Conservation (phyloP, 2,113 vertebrate genomes). For the Antechinus stuartii region DNA sequence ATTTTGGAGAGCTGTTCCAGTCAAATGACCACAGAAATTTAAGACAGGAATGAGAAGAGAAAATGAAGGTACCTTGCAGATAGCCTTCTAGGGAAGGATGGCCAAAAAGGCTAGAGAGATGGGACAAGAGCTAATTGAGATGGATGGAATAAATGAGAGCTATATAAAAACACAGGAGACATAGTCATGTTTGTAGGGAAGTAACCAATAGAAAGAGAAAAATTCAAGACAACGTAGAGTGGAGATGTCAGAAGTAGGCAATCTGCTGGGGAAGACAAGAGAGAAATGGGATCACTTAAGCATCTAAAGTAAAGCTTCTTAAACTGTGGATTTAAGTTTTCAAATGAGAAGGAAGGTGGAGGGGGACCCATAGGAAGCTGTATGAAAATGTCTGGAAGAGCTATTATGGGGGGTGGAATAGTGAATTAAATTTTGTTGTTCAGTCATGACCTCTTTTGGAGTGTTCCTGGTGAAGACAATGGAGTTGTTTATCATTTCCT, state of each 20-base stretch:
- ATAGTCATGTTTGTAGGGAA: not conserved
- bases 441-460: no score
- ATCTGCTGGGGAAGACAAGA: not conserved
- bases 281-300: not conserved
- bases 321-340: no score
- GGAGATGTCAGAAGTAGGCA: not conserved
- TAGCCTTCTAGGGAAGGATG: not conserved
- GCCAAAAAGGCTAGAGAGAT: not conserved
- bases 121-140: no score
- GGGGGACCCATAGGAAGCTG: no score
- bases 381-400: no score
- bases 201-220: not conserved
- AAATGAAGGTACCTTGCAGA: not conserved
- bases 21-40: not conserved
- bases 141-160: not conserved
- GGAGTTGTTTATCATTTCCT: no score
- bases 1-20: not conserved
- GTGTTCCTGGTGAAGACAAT: no score
- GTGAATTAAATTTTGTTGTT: no score
- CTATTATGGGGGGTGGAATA: no score
- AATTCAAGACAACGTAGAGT: not conserved
- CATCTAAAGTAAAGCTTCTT: not conserved
- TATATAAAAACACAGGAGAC: not conserved
- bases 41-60: no score
- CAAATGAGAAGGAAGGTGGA: no score